Evolutionary conservation across 2,888 invertebrate genomes (phyloP), one percentile per base, ranked within the genome.

Genomic region (Acanthopleura granulata): DNA sequence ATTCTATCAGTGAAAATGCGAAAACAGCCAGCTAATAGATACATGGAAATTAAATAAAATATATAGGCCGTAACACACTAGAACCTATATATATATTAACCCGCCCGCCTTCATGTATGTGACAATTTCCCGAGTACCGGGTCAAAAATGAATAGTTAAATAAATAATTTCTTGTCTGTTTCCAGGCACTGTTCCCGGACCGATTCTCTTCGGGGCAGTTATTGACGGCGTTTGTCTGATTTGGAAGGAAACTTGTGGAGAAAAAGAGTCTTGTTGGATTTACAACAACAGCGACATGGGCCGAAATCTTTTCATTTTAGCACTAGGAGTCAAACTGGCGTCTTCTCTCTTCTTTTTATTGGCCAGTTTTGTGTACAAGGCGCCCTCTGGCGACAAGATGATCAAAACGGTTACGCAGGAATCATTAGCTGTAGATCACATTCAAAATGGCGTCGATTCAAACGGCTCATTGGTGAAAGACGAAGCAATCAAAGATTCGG

Each of bases 161-260:
- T 40, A 9, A 40, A 40, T 40, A 40, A 3, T 3, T 40, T 40
- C 9, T 40, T 40, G 4, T 40, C 9, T 40, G 9, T 40, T 71
- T 49, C 1, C 71, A 71, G 71, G 71, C 18, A 71, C 71, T 4
- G 71, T 71, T 71, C 71, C 71, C 3, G 71, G 71, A 6, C 71
- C 71, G 15, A 71, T 71, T 6, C 9, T 71, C 1, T 71, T 71
- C 71, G 71, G 71, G 15, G 71, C 71, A 16, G 71, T 71, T 6
- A 71, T 71, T 18, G 71, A 71, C 49, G 50, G n/a, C 25, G 71
- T 27, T 14, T 71, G 71, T 27, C 4, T 49, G 71, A 27, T 49
- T 18, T 49, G 50, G 40, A 40, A 49, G n/a, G 50, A 49, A 14
- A 22, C 49, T 3, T 71, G 71, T 18, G 71, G 40, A 22, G 50